Percentiles rank a stretch among this genome's conserved stretches.
These are phyloP conservation scores for Bombus sylvicola DNA, from an alignment of 1,140 invertebrate species.

Conservation along the genomic window DNA sequence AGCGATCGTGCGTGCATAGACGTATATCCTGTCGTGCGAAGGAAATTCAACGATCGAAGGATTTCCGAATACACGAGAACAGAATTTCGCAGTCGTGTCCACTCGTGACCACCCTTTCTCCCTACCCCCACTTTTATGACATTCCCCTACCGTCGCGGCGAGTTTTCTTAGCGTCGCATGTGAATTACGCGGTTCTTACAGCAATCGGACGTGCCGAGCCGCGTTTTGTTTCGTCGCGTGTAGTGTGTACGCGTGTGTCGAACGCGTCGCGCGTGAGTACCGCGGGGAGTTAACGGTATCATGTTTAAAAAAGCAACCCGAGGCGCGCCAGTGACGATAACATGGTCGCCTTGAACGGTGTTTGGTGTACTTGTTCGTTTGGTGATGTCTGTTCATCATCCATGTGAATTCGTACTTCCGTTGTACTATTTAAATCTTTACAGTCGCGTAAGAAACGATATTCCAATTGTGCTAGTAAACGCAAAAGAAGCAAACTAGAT, in stretches of 20 bases:
- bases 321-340: constrained; percentile 6
- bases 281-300: constrained; percentile 3
- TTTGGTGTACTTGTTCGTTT: not conserved
- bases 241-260: not conserved
- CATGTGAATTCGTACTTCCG: not conserved
- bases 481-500: no score
- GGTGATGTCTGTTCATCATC: not conserved
- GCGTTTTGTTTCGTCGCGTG: constrained; percentile 9
- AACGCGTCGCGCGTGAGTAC: constrained; percentile 28
- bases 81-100: constrained; percentile 23
- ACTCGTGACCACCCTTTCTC: constrained; percentile 9
- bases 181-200: constrained; percentile 16
- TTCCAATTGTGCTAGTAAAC: no score
- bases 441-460: not conserved
- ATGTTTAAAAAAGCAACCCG: constrained; percentile 33
- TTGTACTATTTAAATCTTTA: not conserved
- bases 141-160: not conserved
- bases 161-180: not conserved
- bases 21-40: not conserved
- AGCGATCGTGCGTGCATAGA: no score
- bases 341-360: not conserved
- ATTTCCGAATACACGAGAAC: not conserved
- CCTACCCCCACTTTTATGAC: not conserved
- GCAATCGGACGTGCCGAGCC: not conserved
- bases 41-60: not conserved